Conservation (phyloP, 2,113 vertebrate genomes). For the Semnornis frantzii region DNA sequence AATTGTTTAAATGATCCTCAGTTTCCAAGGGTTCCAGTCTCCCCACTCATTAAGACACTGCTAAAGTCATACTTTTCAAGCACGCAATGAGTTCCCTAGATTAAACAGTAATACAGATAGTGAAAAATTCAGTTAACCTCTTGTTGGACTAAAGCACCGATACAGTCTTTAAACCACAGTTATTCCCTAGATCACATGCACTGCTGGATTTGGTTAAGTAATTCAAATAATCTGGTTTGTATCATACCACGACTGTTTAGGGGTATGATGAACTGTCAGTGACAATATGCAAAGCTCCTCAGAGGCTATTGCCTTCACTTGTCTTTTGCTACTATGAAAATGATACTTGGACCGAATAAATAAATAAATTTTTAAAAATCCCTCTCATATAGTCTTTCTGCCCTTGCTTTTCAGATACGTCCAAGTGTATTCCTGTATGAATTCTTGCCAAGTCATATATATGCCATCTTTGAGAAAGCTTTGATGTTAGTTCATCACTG, state of each 20-base stretch:
- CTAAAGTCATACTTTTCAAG: neutral
- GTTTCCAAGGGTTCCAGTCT: neutral
- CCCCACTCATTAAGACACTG: neutral
- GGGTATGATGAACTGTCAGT: conserved; percentile 64
- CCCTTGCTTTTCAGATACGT: neutral
- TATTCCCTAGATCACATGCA: conserved; percentile 44
- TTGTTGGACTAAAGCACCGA: neutral
- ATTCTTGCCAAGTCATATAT: neutral
- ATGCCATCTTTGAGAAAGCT: neutral
- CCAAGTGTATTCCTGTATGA: neutral
- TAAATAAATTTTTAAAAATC: no score
- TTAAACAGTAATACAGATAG: conserved; percentile 17
- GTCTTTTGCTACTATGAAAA: conserved; percentile 67
- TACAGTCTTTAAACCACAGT: conserved; percentile 20
- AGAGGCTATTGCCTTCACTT: conserved; percentile 45
- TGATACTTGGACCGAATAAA: neutral
- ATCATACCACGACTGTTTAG: conserved; percentile 54
- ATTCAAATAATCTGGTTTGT: conserved; percentile 72
- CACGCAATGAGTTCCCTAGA: neutral
- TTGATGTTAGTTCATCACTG: neutral
- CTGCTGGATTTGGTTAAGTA: conserved; percentile 61
- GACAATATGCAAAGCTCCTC: conserved; percentile 50
- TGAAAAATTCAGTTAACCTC: conserved; percentile 50
- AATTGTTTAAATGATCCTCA: neutral
- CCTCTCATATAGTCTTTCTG: neutral